A percentile compares a stretch with the other conserved stretches of the same genome.
Evolutionary conservation across 1,140 invertebrate genomes (phyloP).

Genomic region (Hycleus cichorii): DNA sequence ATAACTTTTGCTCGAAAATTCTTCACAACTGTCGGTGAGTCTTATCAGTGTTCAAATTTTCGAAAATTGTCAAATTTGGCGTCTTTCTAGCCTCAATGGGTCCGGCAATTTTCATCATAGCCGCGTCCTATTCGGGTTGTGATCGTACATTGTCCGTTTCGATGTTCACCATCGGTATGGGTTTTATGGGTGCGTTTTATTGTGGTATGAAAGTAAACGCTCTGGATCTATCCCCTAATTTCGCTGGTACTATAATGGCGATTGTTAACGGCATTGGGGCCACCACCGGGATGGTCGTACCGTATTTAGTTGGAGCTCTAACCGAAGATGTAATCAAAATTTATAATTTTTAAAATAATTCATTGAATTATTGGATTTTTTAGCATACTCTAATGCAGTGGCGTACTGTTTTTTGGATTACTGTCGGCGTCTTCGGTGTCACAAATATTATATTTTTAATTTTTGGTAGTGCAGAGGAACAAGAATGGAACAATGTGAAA

Average conservation of each 20-base stretch:
- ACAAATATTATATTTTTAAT: conserved; percentile 68
- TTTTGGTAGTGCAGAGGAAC: conserved; percentile 63
- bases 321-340: conserved; percentile 54
- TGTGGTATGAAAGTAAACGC: conserved; percentile 75
- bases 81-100: conserved; percentile 38
- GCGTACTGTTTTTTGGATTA: conserved; percentile 77
- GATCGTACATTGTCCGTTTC: conserved; percentile 54
- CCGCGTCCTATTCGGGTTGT: conserved; percentile 74
- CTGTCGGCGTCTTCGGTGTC: conserved; percentile 60
- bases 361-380: conserved; percentile 23
- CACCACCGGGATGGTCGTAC: conserved; percentile 73
- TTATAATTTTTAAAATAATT: neutral
- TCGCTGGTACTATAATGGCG: conserved; percentile 75
- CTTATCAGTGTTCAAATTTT: too few relatives aligned
- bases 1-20: conserved; percentile 60
- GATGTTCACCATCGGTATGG: conserved; percentile 65
- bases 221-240: conserved; percentile 76
- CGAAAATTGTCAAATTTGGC: too few relatives aligned
- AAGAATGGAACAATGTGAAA: conserved; percentile 53
- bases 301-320: conserved; percentile 68
- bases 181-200: conserved; percentile 69
- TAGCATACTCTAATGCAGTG: conserved; percentile 70
- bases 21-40: conserved; percentile 61
- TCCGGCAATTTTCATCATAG: conserved; percentile 70
- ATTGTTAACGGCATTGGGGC: conserved; percentile 79